Evolutionary conservation across 1,140 invertebrate species (phyloP).

Genomic region (Heliconius eleuchia): DNA sequence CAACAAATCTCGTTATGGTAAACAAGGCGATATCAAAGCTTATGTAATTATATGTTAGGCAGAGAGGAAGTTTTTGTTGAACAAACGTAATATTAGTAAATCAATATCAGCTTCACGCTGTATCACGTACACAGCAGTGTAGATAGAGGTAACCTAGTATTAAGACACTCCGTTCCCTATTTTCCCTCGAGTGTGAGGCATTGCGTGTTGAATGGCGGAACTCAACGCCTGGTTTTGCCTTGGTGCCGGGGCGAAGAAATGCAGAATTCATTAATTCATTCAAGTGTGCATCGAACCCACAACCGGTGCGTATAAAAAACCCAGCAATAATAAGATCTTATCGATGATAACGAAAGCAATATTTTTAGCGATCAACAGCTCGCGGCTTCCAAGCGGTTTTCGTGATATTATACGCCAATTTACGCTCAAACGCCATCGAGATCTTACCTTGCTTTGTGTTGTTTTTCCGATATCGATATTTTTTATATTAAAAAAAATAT

Average conservation of each 20-base stretch:
- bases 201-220: no score
- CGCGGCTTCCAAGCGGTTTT: conserved; percentile 27
- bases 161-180: no score
- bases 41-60: conserved; percentile 29
- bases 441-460: conserved; percentile 39
- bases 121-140: no score
- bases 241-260: no score
- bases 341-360: conserved; percentile 35
- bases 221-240: no score
- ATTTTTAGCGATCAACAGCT: conserved; percentile 40
- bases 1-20: conserved; percentile 27
- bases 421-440: conserved; percentile 43
- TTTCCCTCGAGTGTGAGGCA: no score
- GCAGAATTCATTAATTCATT: no score
- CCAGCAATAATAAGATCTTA: conserved; percentile 38
- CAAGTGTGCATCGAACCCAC: no score
- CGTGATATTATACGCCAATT: conserved; percentile 44
- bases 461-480: conserved; percentile 44
- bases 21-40: conserved; percentile 22
- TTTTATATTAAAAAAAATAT: conserved; percentile 14
- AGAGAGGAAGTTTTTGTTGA: conserved; percentile 30
- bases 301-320: conserved; percentile 28
- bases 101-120: no score
- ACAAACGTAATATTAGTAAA: conserved; percentile 8
- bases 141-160: no score